phyloP scores from a whole-genome alignment of 1,140 invertebrate species.

The Apis laboriosa region DNA sequence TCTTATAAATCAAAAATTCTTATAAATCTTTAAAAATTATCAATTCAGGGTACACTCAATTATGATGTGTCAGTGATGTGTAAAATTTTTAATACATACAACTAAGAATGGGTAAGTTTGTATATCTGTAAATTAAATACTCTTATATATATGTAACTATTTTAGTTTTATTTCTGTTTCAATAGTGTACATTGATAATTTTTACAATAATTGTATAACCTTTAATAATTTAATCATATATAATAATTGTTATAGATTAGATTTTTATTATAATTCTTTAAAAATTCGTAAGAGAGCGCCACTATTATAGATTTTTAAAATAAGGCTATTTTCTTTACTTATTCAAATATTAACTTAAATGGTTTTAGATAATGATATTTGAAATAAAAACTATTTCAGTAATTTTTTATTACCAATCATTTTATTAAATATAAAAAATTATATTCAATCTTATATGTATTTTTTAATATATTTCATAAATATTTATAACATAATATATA shows the following conservation, averaged over 20 bases:
- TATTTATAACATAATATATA: not conserved
- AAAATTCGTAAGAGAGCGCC: conserved; percentile 31
- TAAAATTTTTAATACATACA: not conserved
- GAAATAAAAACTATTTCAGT: no score
- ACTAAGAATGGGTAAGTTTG: not conserved
- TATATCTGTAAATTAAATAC: not conserved
- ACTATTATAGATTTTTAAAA: not conserved
- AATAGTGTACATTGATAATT: not conserved
- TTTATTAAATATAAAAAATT: not conserved
- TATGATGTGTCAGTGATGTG: not conserved
- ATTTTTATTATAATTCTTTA: not conserved
- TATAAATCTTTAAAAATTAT: no score
- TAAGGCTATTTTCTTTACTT: not conserved
- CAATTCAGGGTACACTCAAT: no score
- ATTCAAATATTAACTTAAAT: not conserved
- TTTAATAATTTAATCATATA: not conserved
- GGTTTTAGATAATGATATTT: no score
- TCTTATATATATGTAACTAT: not conserved
- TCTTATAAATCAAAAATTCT: no score
- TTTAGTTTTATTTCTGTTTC: not conserved
- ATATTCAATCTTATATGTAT: no score
- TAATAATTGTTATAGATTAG: not conserved
- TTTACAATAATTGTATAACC: not conserved
- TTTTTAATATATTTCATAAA: not conserved
- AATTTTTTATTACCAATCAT: not conserved